Evolutionary conservation across 2,113 vertebrate species (phyloP).

Genomic region (Muntiacus muntjak): DNA sequence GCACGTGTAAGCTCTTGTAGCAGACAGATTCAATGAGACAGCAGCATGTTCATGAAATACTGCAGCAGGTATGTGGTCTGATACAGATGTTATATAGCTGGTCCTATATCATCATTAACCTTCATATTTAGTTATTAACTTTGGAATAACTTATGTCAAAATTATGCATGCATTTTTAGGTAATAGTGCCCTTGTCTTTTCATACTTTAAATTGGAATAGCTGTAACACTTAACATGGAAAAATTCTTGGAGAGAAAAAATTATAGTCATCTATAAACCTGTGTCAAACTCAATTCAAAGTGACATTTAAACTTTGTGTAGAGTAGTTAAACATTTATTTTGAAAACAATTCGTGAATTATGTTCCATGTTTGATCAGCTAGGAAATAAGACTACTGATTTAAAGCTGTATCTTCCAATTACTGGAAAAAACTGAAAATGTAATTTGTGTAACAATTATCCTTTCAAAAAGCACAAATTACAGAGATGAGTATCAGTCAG

Average conservation of each 20-base stretch:
- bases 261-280: not conserved
- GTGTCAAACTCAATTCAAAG: constrained; percentile 48
- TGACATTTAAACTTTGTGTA: constrained; percentile 37
- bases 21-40: not conserved
- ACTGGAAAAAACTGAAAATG: constrained; percentile 43
- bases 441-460: constrained; percentile 52
- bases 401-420: constrained; percentile 55
- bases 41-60: not conserved
- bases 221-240: not conserved
- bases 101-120: not conserved
- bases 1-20: not conserved
- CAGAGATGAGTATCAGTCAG: constrained; percentile 53
- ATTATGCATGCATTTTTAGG: not conserved
- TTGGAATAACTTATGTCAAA: constrained; percentile 42
- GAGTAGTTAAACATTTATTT: constrained; percentile 54
- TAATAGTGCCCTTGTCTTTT: not conserved
- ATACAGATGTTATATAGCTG: not conserved
- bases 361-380: constrained; percentile 34
- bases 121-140: not conserved
- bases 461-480: constrained; percentile 62
- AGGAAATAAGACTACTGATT: constrained; percentile 59
- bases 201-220: constrained; percentile 13
- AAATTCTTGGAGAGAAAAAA: not conserved
- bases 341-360: constrained; percentile 45
- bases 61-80: not conserved